Conservation (phyloP, 2,888 invertebrate species). For the Lycophotia porphyrea region DNA sequence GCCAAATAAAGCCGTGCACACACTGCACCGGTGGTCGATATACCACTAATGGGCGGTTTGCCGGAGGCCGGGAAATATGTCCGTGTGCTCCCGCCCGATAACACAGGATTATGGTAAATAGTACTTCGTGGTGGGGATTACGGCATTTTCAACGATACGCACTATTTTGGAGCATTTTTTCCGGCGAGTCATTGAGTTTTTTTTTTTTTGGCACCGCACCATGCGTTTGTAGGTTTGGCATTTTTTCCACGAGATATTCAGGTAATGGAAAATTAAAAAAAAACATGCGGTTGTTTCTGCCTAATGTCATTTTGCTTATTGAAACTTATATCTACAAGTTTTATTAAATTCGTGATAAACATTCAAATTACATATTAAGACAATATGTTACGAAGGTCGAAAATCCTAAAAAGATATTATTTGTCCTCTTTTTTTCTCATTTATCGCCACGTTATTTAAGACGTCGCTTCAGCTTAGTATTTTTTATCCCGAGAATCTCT, state of each 20-base stretch:
- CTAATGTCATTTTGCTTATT: neutral
- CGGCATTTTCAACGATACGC: constrained; percentile 77
- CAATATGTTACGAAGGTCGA: neutral
- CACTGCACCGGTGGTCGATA: constrained; percentile 54
- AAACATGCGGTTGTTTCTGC: neutral
- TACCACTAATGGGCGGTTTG: constrained; percentile 60
- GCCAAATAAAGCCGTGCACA: constrained; percentile 38
- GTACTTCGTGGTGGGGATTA: constrained; percentile 76
- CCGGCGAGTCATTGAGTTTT: constrained; percentile 62
- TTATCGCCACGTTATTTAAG: neutral
- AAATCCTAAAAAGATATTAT: neutral
- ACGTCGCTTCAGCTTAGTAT: neutral
- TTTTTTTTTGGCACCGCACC: neutral
- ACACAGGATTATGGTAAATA: constrained; percentile 82
- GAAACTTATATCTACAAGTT: neutral
- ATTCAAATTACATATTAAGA: neutral
- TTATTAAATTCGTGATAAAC: neutral
- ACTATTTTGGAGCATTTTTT: constrained; percentile 76
- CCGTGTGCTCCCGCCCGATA: constrained; percentile 78
- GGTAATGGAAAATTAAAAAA: neutral
- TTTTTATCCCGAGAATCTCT: neutral
- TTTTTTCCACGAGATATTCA: neutral
- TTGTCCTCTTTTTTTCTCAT: neutral
- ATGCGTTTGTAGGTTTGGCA: neutral
- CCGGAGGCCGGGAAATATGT: constrained; percentile 73